Conservation (phyloP, 2,113 vertebrate genomes). For the Tapirus terrestris region DNA sequence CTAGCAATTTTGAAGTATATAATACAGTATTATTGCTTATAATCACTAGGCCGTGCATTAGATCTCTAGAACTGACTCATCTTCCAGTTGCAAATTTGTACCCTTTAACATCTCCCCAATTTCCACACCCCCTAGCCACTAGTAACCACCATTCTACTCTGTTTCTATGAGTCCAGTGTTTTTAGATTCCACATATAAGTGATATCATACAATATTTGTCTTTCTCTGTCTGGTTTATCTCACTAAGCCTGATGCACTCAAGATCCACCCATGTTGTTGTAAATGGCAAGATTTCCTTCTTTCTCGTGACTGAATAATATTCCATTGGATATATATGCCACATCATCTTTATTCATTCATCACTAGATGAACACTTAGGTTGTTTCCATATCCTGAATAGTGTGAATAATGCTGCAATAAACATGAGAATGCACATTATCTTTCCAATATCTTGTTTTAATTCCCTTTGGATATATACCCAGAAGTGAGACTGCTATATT, state of each 20-base stretch:
- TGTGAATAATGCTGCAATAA: too few species aligned
- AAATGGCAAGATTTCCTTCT: background rate
- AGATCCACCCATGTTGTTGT: background rate
- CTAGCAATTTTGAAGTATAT: background rate
- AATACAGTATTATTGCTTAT: background rate
- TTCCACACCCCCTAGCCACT: background rate
- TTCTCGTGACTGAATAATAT: background rate
- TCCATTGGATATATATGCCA: background rate
- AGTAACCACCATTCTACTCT: background rate
- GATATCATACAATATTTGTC: background rate
- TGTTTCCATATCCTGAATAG: too few species aligned
- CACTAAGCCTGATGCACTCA: background rate
- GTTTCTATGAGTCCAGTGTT: background rate
- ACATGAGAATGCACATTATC: too few species aligned
- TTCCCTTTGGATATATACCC: too few species aligned
- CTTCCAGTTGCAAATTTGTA: background rate
- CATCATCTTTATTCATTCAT: background rate
- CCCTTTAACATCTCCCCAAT: background rate
- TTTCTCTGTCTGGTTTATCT: background rate
- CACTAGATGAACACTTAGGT: background rate
- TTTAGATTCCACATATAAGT: background rate
- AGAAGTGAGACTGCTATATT: too few species aligned
- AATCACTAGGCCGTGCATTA: background rate
- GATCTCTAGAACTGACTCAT: background rate
- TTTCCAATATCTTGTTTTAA: too few species aligned